phyloP scores from a whole-genome alignment of 2,797 vertebrate genomes.

The Nasua narica region DNA sequence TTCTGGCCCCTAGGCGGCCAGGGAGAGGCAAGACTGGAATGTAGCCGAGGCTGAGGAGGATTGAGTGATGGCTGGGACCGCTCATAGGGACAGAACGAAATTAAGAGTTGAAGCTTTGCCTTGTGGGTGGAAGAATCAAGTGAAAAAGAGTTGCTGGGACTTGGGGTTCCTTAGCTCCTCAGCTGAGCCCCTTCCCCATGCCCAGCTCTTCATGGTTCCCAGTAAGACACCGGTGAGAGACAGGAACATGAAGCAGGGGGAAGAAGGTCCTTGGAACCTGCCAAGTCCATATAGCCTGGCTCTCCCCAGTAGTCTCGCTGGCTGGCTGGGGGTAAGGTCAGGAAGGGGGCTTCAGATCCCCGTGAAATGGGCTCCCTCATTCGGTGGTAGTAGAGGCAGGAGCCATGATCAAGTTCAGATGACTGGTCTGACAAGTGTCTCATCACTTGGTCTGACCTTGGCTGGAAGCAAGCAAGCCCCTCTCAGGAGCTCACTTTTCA shows the following conservation, averaged over 20 bases:
- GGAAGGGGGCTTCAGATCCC: neutral
- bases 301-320: neutral
- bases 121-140: slow-evolving; percentile 3
- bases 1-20: neutral
- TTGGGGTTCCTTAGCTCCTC: neutral
- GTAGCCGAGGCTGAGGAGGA: neutral
- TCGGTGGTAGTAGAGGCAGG: neutral
- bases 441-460: neutral
- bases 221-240: neutral
- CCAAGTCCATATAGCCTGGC: neutral
- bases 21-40: slow-evolving; percentile 38
- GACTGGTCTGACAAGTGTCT: neutral
- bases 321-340: neutral
- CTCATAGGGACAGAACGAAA: neutral
- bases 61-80: neutral
- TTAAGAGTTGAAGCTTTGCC: neutral
- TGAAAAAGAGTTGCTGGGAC: neutral
- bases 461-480: neutral
- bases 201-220: neutral
- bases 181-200: neutral
- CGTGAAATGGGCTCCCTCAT: neutral
- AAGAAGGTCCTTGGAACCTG: neutral
- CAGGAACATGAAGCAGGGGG: neutral
- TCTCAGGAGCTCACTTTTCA: neutral
- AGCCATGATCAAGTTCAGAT: neutral